These are phyloP conservation scores for Calyptommatus sinebrachiatus DNA, from an alignment of 2,113 vertebrate species.

Conservation along the genomic window DNA sequence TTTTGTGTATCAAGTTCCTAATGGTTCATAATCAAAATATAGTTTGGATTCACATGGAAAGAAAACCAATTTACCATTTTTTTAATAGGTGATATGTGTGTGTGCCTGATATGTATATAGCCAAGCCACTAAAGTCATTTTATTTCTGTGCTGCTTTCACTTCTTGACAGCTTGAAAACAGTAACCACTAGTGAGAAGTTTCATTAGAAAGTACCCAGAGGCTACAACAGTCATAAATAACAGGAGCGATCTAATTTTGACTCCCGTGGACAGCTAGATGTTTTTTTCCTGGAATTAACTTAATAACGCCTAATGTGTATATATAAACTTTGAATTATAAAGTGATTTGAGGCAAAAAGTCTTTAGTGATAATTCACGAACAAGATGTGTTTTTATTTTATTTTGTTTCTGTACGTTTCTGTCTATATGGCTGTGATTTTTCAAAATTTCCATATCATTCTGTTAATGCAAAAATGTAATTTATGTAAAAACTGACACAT, in stretches of 20 bases:
- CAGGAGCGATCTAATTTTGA: slow-evolving; percentile 39
- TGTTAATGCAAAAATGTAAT: neutral
- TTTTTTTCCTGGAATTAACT: neutral
- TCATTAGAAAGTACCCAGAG: slow-evolving; percentile 56
- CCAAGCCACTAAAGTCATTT: slow-evolving; percentile 34
- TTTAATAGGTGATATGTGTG: neutral
- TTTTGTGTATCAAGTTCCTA: too few species aligned
- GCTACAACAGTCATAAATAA: slow-evolving; percentile 53
- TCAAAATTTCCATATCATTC: neutral
- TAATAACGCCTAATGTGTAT: slow-evolving; percentile 38
- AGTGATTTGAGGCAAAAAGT: slow-evolving; percentile 11
- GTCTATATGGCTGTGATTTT: slow-evolving; percentile 2
- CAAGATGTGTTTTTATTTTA: neutral
- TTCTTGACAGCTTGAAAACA: slow-evolving; percentile 56
- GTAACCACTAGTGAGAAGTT: slow-evolving; percentile 46
- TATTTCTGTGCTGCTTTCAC: slow-evolving; percentile 37
- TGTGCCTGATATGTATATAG: slow-evolving; percentile 17
- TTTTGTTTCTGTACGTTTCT: slow-evolving; percentile 11
- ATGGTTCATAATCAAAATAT: too few species aligned
- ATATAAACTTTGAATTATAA: slow-evolving; percentile 39
- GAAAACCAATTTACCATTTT: neutral
- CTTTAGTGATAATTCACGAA: slow-evolving; percentile 24
- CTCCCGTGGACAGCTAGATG: slow-evolving; percentile 29
- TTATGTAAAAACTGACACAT: neutral
- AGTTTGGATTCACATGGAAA: neutral